Evolutionary conservation across 1,140 invertebrate genomes (phyloP).

Genomic region (Agrilus planipennis): DNA sequence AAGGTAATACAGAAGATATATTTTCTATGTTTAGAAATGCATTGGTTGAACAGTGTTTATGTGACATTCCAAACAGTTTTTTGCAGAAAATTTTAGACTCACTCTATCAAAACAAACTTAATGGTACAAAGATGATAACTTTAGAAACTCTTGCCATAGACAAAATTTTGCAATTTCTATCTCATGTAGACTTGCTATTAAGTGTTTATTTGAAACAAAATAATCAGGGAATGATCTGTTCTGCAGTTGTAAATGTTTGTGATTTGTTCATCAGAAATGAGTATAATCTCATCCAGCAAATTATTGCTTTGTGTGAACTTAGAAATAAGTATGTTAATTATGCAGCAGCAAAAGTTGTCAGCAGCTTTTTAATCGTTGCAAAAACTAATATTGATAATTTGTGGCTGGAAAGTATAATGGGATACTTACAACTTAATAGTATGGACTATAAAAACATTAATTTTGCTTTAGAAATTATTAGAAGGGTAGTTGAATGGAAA

Average conservation of each 20-base stretch:
- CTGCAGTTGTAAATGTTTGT: conserved; percentile 62
- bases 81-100: conserved; percentile 56
- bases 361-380: conserved; percentile 70
- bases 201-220: conserved; percentile 77
- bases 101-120: conserved; percentile 40
- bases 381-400: conserved; percentile 64
- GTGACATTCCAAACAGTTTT: conserved; percentile 56
- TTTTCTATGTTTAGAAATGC: conserved; percentile 47
- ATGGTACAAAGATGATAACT: conserved; percentile 39
- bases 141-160: conserved; percentile 59
- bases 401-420: conserved; percentile 64
- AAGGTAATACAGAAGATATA: too few relatives aligned
- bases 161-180: conserved; percentile 62
- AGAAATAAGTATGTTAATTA: conserved; percentile 71
- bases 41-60: conserved; percentile 61
- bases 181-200: conserved; percentile 69
- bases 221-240: conserved; percentile 64
- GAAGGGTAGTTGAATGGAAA: conserved; percentile 77
- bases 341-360: conserved; percentile 62
- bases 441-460: conserved; percentile 58
- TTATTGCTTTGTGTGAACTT: conserved; percentile 64
- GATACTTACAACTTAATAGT: conserved; percentile 54
- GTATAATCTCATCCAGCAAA: conserved; percentile 69
- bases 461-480: conserved; percentile 72
- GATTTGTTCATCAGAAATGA: conserved; percentile 68